Base-by-base conservation (phyloP, 2,113 vertebrate species). In the Microcebus griseorufus region DNA sequence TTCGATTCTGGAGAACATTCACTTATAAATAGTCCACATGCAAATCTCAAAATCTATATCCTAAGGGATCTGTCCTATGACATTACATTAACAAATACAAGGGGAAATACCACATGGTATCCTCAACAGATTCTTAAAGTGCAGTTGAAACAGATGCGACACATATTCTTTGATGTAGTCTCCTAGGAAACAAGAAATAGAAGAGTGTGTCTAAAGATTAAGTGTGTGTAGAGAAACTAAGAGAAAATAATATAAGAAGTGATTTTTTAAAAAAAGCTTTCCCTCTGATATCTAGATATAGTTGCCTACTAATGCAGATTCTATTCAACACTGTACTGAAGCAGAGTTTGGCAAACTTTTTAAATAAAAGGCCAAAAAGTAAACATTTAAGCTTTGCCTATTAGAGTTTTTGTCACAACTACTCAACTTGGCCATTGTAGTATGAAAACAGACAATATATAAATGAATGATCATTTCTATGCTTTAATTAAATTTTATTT, bases 41-140 rank as follows among this genome's bases (percentile, higher is more conserved):
- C 48, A 93, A 92, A 97, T 55, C 78, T 94, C 72, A 91, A 88
- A 94, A 79, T 64, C 6, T 45, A 6, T 73, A 78, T 73, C 96
- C 83, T 86, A 29, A 48, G 82, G 93, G 89, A 96, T 73, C 17
- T 94, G 79, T 93, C 82, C 67, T 96, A 27, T 83, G 92, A 95
- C 90, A 95, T 95, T 96, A 95, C 67, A 93, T 95, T 95, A 97
- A 92, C 82, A 96, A 97, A 96, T 91, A 95, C 73, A 97, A 94
- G 73, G 55, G 39, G 60, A 93, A 82, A 76, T 85, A 96, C 32
- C 60, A 22, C 65, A 60, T 62, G 58, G 48, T 73, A 96, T 58
- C 95, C 90, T 97, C 95, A 91, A 83, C 48, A 93, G 92, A 81
- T 45, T 93, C 89, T 93, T 88, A 55, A 90, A 93, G 45, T 94